phyloP scores from a whole-genome alignment of 2,113 vertebrate genomes.

The Camelus dromedarius region DNA sequence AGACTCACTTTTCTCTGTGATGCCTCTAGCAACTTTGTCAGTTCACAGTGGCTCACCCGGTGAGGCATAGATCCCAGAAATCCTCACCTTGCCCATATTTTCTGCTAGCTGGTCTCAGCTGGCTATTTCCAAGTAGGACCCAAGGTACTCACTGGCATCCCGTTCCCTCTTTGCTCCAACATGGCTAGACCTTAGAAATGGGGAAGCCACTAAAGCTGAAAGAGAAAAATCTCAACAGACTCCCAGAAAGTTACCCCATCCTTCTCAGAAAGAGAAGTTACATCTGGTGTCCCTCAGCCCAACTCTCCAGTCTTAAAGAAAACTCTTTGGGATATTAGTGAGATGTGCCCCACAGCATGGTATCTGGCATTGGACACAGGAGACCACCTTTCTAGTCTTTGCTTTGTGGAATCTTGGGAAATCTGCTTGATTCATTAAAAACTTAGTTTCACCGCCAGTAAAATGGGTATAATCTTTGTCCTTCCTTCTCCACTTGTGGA shows the following conservation, averaged over 20 bases:
- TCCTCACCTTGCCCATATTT: neutral
- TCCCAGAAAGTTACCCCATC: neutral
- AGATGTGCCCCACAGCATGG: neutral
- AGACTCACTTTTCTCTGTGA: neutral
- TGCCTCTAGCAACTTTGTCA: neutral
- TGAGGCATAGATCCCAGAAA: neutral
- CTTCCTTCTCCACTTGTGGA: neutral
- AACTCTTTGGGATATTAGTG: rapidly evolving
- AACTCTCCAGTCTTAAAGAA: neutral
- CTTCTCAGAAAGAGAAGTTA: neutral
- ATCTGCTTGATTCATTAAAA: neutral
- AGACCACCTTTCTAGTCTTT: neutral
- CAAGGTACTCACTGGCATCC: neutral
- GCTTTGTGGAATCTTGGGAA: neutral
- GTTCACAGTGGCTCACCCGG: neutral
- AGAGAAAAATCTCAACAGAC: neutral
- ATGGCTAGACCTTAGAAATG: neutral
- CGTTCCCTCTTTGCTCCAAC: neutral
- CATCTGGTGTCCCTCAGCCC: no score
- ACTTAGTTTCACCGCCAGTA: neutral
- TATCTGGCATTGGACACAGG: rapidly evolving
- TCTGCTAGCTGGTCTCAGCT: neutral
- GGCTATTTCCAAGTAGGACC: neutral
- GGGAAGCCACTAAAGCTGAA: neutral
- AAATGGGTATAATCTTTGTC: neutral